Evolutionary conservation across 92 coral and sea anemone species (phyloP).

Genomic region (Parazoanthus swiftii): DNA sequence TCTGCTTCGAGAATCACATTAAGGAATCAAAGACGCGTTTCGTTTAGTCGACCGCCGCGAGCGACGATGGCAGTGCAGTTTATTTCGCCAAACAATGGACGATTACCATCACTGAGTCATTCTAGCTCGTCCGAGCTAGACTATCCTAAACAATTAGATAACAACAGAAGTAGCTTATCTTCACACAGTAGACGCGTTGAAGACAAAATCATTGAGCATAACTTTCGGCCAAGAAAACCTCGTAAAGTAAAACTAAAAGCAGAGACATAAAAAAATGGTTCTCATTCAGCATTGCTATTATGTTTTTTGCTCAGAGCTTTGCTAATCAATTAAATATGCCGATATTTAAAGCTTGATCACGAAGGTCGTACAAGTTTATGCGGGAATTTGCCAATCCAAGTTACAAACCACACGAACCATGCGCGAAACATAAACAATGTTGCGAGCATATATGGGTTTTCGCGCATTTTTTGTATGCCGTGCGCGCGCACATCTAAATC

Average conservation of each 20-base stretch:
- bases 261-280: neutral
- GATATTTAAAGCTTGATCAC: no score
- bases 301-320: no score
- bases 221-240: constrained; percentile 18
- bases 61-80: constrained; percentile 12
- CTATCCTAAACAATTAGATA: neutral
- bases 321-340: neutral
- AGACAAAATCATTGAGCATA: constrained; percentile 9
- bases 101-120: constrained; percentile 4
- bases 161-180: neutral
- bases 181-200: neutral
- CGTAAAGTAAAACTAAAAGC: constrained; percentile 3
- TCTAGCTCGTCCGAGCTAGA: neutral
- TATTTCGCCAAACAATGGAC: constrained; percentile 28
- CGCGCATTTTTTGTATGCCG: no score
- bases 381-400: no score
- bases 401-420: no score
- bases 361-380: no score
- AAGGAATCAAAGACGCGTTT: constrained; percentile 2
- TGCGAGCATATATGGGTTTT: no score
- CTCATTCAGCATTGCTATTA: neutral
- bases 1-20: constrained; percentile 23
- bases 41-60: neutral
- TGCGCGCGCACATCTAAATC: no score
- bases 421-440: no score